Evolutionary conservation across 2,113 vertebrate species (phyloP), one percentile per base, ranked within the genome.

Genomic region (Rhinoderma darwinii): DNA sequence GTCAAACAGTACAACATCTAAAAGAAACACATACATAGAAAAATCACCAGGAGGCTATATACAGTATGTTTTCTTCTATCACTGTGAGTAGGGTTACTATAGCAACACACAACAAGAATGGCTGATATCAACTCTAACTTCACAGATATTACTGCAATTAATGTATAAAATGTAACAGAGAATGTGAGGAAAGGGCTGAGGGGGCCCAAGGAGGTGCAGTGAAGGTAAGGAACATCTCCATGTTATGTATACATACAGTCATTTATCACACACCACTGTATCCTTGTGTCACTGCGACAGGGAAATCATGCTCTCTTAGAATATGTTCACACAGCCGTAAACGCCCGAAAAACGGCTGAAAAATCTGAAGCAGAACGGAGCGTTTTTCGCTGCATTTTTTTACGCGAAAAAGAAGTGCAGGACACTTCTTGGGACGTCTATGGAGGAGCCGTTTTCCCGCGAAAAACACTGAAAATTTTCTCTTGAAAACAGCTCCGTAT

Each of bases 101-200:
- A 63, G 56, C 54, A 56, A 82, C 79, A 63, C 37, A 63, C 56
- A 66, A 82, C 79, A 66, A 81, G 22, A 81, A 27, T 41, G 32
- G 3, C 20, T 18, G 14, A 50, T 9, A 35, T 47, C 39, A 3
- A 50, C 17, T 17, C 9, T 22, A 35, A 78, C 44, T 27, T 22
- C 12, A 9, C 30, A 54, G n/a, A 47, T 30, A 30, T 76, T 15
- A 44, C 39, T 27, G 39, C 41, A 44, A 18, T 47, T 22, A n/a
- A 50, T 54, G 47, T 35, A 54, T 30, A 30, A 51, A 51, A 1
- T 17, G 41, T 30, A 14, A 75, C 25, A 50, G 4, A 15, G 15
- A 15, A 32, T 32, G 30, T 54, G 30, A 51, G 44, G 6, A 12
- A 50, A 18, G n/a, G n/a, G 8, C 44, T 78, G 18, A 20, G 75